Evolutionary conservation across 2,113 vertebrate species (phyloP), one percentile per base, ranked within the genome.

Genomic region (Hippocampus mohnikei): DNA sequence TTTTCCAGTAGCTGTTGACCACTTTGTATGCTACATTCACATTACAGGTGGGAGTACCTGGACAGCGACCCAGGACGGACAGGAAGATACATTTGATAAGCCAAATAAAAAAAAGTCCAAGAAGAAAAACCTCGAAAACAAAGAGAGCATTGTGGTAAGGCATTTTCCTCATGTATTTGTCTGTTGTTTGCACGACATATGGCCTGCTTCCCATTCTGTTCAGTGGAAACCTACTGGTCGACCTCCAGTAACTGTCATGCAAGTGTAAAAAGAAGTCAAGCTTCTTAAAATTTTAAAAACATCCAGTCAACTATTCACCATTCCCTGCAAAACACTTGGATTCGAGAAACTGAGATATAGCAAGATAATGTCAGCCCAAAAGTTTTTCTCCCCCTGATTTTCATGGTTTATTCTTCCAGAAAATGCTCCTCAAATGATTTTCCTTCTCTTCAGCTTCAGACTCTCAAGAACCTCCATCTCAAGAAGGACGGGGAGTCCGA

Each of bases 41-140:
- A 46, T 87, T 83, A 42, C 80, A 98, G 95, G 91, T 89, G 92
- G 94, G 82, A 95, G 92, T 92, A 94, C 94, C 65, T 94, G 94
- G 87, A 91, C 91, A 70, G 95, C 93, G 90, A 95, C 95, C 53
- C 94, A 88, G 87, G 94, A 94, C 74, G 87, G 90, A 65, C 95
- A 96, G 91, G 94, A 96, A 74, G 94, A 96, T 70, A 91, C 95
- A 16, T 92, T 96, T 55, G 95, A 93, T 81, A 92, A 41, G 74
- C 94, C 80, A 4, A 78, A 89, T 62, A 94, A 92, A 71, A 94
- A 93, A 77, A 94, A 90, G 68, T 68, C 69, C 8, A 94, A 91
- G 68, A 94, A 95, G 79, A 93, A 89, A 74, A 72, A 23, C 52
- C 16, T 58, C 16, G 89, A 89, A n/a, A 66, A 84, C 66, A 84